These are phyloP conservation scores for Zeuzera pyrina DNA, from an alignment of 2,888 invertebrate species.

Conservation along the genomic window DNA sequence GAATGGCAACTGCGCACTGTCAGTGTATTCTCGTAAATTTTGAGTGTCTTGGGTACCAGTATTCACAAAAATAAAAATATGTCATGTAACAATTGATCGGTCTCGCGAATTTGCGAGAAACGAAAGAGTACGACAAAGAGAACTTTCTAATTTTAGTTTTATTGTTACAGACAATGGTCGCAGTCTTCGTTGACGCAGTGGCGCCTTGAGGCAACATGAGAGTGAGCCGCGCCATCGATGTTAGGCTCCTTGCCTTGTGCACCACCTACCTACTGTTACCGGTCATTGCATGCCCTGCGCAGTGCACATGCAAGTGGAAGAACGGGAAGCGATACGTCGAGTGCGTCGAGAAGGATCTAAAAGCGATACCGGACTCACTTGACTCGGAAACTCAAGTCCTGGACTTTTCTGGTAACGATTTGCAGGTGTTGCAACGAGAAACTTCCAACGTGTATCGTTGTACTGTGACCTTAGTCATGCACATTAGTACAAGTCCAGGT, in stretches of 20 bases:
- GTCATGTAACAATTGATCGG: too few relatives aligned
- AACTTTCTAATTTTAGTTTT: too few relatives aligned
- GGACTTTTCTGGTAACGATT: slow-evolving; percentile 87
- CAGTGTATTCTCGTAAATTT: too few relatives aligned
- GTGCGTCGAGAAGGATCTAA: slow-evolving; percentile 84
- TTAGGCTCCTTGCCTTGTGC: slow-evolving; percentile 60
- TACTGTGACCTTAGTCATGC: too few relatives aligned
- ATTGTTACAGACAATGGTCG: slow-evolving; percentile 64
- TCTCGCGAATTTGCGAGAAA: too few relatives aligned
- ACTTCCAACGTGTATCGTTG: too few relatives aligned
- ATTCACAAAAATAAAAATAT: too few relatives aligned
- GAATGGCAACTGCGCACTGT: too few relatives aligned
- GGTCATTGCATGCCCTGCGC: slow-evolving; percentile 78
- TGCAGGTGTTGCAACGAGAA: slow-evolving; percentile 84
- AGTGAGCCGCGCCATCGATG: slow-evolving; percentile 45
- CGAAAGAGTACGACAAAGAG: too few relatives aligned
- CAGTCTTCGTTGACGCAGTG: slow-evolving; percentile 27
- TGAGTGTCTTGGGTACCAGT: too few relatives aligned
- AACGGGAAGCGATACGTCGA: slow-evolving; percentile 93
- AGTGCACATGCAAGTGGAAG: slow-evolving; percentile 93
- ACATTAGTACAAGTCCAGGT: too few relatives aligned
- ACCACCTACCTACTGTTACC: slow-evolving; percentile 58
- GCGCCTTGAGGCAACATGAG: slow-evolving; percentile 62
- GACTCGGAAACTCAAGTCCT: slow-evolving; percentile 90
- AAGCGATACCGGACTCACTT: slow-evolving; percentile 84